A percentile compares a stretch with the other conserved stretches of the same genome.
Conservation (phyloP, 2,797 vertebrate genomes). For the Knipowitschia caucasica region DNA sequence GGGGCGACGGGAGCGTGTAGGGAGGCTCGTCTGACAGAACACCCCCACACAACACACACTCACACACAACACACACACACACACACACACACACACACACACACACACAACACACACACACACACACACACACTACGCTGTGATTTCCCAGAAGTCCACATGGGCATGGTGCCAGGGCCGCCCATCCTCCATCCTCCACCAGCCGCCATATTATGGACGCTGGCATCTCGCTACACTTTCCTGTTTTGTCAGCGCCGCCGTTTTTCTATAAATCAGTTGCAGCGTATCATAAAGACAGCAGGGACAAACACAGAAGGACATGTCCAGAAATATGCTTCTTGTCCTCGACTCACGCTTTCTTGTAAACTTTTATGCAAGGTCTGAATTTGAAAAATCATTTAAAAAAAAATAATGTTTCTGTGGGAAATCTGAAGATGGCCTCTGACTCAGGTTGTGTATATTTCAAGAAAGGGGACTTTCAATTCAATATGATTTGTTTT, state of each 20-base stretch:
- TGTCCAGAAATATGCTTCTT: no score
- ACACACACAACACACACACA: conserved; percentile 28
- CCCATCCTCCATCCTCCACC: conserved; percentile 58
- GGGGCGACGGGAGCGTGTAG: conserved; percentile 39
- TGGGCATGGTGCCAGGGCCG: conserved; percentile 60
- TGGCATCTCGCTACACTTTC: conserved; percentile 12
- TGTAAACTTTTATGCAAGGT: background rate
- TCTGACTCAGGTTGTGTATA: no score
- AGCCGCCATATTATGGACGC: conserved; percentile 37
- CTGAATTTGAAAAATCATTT: no score
- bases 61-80: conserved; percentile 32
- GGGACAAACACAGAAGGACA: no score
- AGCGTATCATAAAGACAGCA: no score
- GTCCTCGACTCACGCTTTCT: background rate
- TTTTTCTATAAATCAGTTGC: background rate
- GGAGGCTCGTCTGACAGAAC: conserved; percentile 45
- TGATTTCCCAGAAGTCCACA: conserved; percentile 65
- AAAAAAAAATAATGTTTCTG: no score
- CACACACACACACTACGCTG: conserved; percentile 41
- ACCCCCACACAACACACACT: conserved; percentile 26
- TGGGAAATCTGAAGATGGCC: no score
- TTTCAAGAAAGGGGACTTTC: no score
- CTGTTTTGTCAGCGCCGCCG: background rate
- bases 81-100: conserved; percentile 10
- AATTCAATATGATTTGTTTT: no score